Evolutionary conservation across 2,888 invertebrate genomes (phyloP).

Genomic region (Calameuta idolon): DNA sequence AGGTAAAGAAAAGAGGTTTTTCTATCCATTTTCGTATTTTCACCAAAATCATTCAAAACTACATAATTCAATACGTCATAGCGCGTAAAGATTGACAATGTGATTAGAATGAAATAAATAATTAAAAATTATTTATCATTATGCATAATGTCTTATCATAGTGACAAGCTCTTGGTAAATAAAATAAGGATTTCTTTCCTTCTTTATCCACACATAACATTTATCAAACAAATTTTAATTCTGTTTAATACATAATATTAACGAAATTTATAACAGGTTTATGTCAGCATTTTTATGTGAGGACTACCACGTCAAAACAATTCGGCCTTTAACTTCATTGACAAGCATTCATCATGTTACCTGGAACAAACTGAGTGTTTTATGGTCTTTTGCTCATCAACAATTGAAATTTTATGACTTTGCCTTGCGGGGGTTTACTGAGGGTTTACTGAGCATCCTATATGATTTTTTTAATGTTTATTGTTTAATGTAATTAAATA

Average conservation of each 20-base stretch:
- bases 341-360: not conserved
- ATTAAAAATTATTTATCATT: not conserved
- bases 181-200: not conserved
- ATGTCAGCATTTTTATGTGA: not conserved
- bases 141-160: not conserved
- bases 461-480: not conserved
- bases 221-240: not conserved
- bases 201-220: not conserved
- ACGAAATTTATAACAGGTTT: not conserved
- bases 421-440: not conserved
- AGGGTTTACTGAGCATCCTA: not conserved
- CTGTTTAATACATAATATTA: not conserved
- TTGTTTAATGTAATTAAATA: not conserved
- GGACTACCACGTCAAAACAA: not conserved
- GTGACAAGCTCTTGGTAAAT: not conserved
- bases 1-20: not conserved
- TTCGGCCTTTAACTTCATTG: not conserved
- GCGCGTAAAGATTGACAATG: not conserved
- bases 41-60: not conserved
- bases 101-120: not conserved
- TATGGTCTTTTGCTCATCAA: not conserved
- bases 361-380: not conserved
- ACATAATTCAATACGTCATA: not conserved
- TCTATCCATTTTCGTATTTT: not conserved
- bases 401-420: not conserved